Conservation (phyloP, 2,797 vertebrate species). For the Graptemys geographica region DNA sequence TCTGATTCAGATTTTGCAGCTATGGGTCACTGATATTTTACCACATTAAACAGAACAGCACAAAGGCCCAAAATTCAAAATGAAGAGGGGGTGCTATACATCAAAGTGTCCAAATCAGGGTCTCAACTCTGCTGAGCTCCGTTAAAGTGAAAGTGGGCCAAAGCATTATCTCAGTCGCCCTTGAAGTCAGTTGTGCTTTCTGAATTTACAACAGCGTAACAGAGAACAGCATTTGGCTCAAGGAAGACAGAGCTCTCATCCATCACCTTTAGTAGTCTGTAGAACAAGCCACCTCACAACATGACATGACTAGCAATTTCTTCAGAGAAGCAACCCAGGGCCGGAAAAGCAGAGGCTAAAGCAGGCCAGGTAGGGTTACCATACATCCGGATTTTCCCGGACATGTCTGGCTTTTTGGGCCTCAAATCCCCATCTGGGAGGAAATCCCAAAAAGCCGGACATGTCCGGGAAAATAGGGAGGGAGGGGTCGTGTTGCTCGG, state of each 20-base stretch:
- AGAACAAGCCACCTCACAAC: background rate
- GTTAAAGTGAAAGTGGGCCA: background rate
- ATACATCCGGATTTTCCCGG: too few relatives aligned
- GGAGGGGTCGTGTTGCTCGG: too few relatives aligned
- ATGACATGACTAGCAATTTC: background rate
- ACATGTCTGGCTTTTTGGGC: too few relatives aligned
- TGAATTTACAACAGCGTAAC: fast-evolving
- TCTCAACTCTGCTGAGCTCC: background rate
- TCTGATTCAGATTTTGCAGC: slow-evolving; percentile 22
- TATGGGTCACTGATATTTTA: slow-evolving; percentile 45
- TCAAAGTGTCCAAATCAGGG: slow-evolving; percentile 1
- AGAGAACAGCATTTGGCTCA: background rate
- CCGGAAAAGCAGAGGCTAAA: slow-evolving; percentile 32
- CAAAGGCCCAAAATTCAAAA: background rate
- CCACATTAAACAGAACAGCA: slow-evolving; percentile 19
- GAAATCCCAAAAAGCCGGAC: too few relatives aligned
- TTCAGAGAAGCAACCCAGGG: background rate
- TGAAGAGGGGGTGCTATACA: background rate
- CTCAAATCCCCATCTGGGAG: too few relatives aligned
- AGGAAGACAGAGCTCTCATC: background rate
- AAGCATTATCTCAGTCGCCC: background rate
- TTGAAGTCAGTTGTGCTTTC: slow-evolving; percentile 14
- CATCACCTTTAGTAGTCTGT: background rate
- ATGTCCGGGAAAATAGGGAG: too few relatives aligned
- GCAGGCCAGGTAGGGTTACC: background rate